Evolutionary conservation across 2,888 invertebrate genomes (phyloP).

Genomic region (Eupeodes latifasciatus): DNA sequence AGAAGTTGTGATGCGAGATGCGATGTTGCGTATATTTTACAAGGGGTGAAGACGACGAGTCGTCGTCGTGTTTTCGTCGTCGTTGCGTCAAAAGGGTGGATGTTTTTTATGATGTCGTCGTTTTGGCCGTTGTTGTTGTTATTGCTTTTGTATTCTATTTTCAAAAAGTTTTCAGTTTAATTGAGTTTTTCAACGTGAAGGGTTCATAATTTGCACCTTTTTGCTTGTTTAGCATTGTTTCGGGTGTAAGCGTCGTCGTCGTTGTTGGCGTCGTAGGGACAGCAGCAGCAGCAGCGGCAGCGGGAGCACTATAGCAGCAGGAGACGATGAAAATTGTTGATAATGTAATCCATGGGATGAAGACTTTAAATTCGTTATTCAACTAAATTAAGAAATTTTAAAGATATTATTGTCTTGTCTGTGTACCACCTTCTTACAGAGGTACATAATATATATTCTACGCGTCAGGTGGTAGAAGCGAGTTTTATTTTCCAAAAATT

Average conservation of each 20-base stretch:
- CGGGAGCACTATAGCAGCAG: neutral
- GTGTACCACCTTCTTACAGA: neutral
- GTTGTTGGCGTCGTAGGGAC: neutral
- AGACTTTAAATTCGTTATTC: slow-evolving; percentile 60
- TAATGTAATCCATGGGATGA: slow-evolving; percentile 63
- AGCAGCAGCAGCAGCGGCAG: neutral
- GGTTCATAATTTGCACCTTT: slow-evolving; percentile 73
- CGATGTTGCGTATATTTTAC: slow-evolving; percentile 15
- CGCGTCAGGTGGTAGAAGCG: neutral
- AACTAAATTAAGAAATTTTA: slow-evolving; percentile 51
- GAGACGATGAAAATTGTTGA: slow-evolving; percentile 54
- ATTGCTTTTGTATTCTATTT: slow-evolving; percentile 44
- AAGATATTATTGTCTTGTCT: slow-evolving; percentile 42
- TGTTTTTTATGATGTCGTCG: slow-evolving; percentile 14
- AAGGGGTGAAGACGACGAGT: neutral
- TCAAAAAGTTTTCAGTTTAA: slow-evolving; percentile 82
- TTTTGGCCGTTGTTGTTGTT: slow-evolving; percentile 5
- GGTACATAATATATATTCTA: neutral
- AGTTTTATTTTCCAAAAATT: slow-evolving; percentile 1
- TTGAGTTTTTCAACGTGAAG: slow-evolving; percentile 82
- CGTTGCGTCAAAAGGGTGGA: slow-evolving; percentile 23
- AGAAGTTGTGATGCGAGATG: slow-evolving; percentile 2
- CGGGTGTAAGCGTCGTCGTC: neutral
- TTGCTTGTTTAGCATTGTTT: slow-evolving; percentile 57
- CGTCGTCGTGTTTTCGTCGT: too few relatives aligned